Conservation (phyloP, 2,888 invertebrate species). For the Aspidiotus rigidus region DNA sequence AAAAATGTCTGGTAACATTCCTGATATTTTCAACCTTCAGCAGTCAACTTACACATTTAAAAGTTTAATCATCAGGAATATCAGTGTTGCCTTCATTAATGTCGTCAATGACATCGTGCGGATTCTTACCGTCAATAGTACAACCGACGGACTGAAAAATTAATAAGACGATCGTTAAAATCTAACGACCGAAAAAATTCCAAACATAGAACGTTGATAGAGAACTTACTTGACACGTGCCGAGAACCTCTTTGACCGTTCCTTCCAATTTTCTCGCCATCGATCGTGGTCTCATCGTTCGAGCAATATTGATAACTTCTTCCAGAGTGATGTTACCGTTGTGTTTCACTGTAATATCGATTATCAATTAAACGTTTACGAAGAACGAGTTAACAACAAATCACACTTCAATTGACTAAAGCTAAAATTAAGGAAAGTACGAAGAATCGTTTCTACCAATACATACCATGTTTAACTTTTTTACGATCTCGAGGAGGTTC, state of each 20-base stretch:
- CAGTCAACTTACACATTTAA: constrained; percentile 36
- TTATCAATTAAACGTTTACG: too few species aligned
- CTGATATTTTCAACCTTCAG: constrained; percentile 37
- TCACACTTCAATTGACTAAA: background rate
- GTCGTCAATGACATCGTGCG: constrained; percentile 89
- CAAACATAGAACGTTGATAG: too few species aligned
- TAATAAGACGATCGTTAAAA: too few species aligned
- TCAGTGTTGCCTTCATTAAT: constrained; percentile 77
- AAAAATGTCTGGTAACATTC: constrained; percentile 1
- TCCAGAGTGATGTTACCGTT: constrained; percentile 91
- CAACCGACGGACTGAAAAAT: constrained; percentile 67
- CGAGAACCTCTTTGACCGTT: constrained; percentile 88
- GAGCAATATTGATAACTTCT: constrained; percentile 83
- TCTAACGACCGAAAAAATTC: too few species aligned
- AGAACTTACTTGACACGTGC: constrained; percentile 56
- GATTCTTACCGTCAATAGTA: constrained; percentile 78
- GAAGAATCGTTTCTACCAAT: too few species aligned
- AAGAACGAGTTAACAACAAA: background rate
- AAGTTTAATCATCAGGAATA: constrained; percentile 60
- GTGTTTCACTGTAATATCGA: constrained; percentile 71
- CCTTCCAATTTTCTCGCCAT: constrained; percentile 89
- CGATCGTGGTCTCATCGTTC: constrained; percentile 85
- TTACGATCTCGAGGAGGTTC: constrained; percentile 98
- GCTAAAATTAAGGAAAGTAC: background rate
- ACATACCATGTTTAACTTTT: constrained; percentile 92